These are phyloP conservation scores for Callocephalon fimbriatum DNA, from an alignment of 2,113 vertebrate genomes.

Conservation along the genomic window DNA sequence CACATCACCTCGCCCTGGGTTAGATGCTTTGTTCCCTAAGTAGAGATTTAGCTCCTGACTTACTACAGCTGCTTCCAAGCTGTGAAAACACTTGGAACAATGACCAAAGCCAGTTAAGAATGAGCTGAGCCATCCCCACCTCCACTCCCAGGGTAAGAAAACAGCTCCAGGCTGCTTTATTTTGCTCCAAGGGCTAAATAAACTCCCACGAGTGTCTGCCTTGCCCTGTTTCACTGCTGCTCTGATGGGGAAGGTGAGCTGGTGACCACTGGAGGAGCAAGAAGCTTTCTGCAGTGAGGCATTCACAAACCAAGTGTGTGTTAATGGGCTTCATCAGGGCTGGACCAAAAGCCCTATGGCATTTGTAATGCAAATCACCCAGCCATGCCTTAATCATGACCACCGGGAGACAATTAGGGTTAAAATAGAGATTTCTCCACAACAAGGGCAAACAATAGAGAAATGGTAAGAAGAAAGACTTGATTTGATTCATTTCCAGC, in stretches of 20 bases:
- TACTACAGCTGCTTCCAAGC: background rate
- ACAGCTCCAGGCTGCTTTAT: background rate
- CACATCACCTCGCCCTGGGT: rapidly evolving
- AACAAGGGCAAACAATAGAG: conserved; percentile 61
- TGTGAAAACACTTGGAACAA: rapidly evolving
- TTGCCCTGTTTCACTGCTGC: background rate
- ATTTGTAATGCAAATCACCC: conserved; percentile 77
- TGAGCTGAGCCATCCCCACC: background rate
- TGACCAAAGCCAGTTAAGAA: background rate
- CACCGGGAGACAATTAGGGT: conserved; percentile 78
- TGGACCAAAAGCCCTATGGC: conserved; percentile 11
- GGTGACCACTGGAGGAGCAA: background rate
- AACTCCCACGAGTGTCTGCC: background rate
- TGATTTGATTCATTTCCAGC: conserved; percentile 27
- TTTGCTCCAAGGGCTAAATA: background rate
- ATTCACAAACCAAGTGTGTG: background rate
- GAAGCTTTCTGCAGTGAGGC: background rate
- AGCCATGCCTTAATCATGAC: conserved; percentile 76
- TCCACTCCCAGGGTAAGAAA: background rate
- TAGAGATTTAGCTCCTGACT: background rate
- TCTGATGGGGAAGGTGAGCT: background rate
- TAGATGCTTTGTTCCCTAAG: background rate
- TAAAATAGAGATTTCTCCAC: conserved; percentile 75
- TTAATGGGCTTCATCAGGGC: conserved; percentile 49
- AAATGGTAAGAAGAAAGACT: conserved; percentile 49